Percentiles rank a stretch among this genome's conserved stretches.
phyloP scores from a whole-genome alignment of 2,797 vertebrate species.

The Amblyraja radiata region DNA sequence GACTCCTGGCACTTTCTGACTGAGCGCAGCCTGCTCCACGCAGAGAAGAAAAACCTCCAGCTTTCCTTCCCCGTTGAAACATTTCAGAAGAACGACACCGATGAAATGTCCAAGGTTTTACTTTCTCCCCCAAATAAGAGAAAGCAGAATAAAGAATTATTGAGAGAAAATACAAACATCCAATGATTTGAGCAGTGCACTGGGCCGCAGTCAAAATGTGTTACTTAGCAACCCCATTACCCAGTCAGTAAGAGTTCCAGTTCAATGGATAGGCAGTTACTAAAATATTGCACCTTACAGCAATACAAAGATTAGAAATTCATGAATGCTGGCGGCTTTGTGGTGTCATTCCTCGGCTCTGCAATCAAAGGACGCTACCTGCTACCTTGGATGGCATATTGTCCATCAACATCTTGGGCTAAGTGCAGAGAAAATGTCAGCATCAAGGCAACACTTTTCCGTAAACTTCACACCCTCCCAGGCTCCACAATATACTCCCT shows the following conservation, averaged over 20 bases:
- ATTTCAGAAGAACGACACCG: neutral
- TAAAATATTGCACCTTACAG: constrained; percentile 27
- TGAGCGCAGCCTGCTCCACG: neutral
- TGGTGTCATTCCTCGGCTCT: neutral
- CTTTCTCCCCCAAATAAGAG: neutral
- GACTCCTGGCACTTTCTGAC: no score
- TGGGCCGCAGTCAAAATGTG: neutral
- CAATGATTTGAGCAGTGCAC: neutral
- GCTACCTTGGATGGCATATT: neutral
- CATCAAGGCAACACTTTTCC: neutral
- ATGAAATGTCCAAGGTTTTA: neutral
- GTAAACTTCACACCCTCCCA: neutral
- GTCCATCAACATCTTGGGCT: neutral
- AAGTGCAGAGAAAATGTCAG: neutral
- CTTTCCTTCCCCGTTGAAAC: neutral
- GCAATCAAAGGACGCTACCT: neutral
- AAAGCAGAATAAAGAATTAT: neutral
- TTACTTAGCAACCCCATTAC: constrained; percentile 21
- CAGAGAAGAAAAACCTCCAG: neutral
- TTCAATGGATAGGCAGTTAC: neutral
- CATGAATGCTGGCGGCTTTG: neutral
- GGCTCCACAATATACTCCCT: no score
- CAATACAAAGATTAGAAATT: constrained; percentile 26
- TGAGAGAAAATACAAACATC: neutral
- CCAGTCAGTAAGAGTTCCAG: constrained; percentile 1